Evolutionary conservation across 2,797 vertebrate genomes (phyloP).

Genomic region (Poecile montanus): DNA sequence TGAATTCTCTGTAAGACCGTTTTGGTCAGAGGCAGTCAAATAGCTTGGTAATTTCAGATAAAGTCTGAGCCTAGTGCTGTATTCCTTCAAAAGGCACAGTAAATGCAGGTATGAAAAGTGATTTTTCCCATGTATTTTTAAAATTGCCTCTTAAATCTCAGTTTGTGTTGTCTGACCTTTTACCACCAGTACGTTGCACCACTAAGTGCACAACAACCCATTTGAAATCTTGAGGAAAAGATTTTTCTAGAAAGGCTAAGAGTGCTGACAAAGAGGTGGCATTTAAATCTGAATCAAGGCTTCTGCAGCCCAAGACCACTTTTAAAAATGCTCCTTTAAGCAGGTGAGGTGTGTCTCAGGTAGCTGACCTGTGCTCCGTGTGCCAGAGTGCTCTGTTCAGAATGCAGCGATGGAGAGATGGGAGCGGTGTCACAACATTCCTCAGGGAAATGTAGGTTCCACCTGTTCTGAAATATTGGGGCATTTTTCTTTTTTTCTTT

Average conservation of each 20-base stretch:
- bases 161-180: background rate
- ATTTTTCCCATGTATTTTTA: background rate
- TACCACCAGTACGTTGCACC: background rate
- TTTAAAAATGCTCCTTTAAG: background rate
- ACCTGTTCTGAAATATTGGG: background rate
- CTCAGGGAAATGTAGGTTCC: background rate
- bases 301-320: background rate
- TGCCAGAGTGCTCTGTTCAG: background rate
- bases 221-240: background rate
- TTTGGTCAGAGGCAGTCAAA: background rate
- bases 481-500: too few species aligned
- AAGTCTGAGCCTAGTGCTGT: background rate
- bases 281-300: background rate
- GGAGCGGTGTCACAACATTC: rapidly evolving
- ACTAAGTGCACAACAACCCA: rapidly evolving
- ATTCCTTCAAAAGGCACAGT: background rate
- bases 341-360: background rate
- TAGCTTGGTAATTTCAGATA: background rate
- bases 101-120: background rate
- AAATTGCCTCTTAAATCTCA: background rate
- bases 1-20: rapidly evolving
- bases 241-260: background rate
- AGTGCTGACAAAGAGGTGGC: background rate
- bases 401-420: background rate
- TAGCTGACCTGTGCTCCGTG: rapidly evolving